Evolutionary conservation across 2,113 vertebrate genomes (phyloP).

Genomic region (Cochlearius cochlearius): DNA sequence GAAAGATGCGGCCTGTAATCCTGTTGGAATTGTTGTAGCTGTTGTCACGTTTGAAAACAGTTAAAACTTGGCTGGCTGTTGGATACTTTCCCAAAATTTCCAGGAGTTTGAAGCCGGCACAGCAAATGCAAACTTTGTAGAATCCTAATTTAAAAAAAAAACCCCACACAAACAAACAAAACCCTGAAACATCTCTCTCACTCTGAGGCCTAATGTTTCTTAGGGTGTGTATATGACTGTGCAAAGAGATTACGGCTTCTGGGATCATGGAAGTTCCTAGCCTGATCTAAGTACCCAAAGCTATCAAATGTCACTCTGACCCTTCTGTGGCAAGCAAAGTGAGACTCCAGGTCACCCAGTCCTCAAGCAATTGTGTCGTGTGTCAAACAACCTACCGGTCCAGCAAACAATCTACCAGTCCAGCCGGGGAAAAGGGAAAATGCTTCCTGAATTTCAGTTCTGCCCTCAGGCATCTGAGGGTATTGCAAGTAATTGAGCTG

Average conservation of each 20-base stretch:
- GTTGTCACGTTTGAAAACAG: not conserved
- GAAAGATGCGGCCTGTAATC: not conserved
- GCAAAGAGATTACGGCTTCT: not conserved
- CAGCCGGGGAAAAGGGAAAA: not conserved
- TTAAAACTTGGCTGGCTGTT: not conserved
- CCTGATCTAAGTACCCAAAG: not conserved
- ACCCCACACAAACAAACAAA: not conserved
- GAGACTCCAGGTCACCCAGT: not conserved
- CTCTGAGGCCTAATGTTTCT: not conserved
- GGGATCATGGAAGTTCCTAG: not conserved
- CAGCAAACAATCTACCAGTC: not conserved
- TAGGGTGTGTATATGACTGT: not conserved
- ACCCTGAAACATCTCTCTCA: not conserved
- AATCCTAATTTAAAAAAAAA: not conserved
- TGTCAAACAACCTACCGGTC: not conserved
- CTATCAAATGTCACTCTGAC: constrained; percentile 24
- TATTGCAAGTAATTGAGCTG: not conserved
- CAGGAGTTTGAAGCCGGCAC: not conserved
- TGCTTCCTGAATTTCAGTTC: not conserved
- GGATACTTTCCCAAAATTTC: not conserved
- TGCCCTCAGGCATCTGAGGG: not conserved
- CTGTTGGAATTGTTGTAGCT: not conserved
- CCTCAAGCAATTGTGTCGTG: not conserved
- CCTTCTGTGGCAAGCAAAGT: not conserved
- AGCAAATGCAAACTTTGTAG: not conserved